A percentile compares a stretch with the other conserved stretches of the same genome.
Conservation (phyloP, 2,888 invertebrate genomes). For the Temnothorax unifasciatus region DNA sequence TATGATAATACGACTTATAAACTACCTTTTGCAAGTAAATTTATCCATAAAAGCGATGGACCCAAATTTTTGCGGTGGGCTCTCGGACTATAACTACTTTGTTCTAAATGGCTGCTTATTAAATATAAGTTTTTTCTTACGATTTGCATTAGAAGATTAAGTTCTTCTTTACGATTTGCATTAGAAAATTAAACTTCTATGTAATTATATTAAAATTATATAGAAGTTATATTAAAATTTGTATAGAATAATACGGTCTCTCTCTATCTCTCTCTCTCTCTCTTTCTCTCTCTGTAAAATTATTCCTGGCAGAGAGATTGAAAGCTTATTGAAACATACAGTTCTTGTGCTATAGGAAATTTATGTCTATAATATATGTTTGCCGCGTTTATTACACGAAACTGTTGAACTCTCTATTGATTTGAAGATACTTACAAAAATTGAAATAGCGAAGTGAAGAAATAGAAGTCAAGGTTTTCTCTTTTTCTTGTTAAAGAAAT, state of each 20-base stretch:
- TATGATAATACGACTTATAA: no score
- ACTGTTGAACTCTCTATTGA: background rate
- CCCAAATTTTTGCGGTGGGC: no score
- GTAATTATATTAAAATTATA: background rate
- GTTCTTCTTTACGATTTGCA: background rate
- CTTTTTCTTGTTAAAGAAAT: background rate
- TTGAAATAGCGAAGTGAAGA: background rate
- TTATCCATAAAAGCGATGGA: no score
- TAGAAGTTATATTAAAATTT: background rate
- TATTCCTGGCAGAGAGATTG: background rate
- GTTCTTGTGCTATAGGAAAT: background rate
- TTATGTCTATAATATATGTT: background rate
- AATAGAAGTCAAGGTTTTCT: background rate
- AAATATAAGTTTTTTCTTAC: background rate
- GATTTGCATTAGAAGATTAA: background rate
- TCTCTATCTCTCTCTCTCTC: no score
- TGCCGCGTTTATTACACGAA: background rate
- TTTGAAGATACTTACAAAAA: background rate
- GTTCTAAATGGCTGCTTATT: background rate
- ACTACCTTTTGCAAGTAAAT: no score
- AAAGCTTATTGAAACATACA: background rate
- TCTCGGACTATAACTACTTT: no score
- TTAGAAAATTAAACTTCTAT: background rate
- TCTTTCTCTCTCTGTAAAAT: background rate
- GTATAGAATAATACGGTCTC: background rate